Base-by-base conservation (phyloP, 2,888 invertebrate genomes). In the Plagodis dolabraria region DNA sequence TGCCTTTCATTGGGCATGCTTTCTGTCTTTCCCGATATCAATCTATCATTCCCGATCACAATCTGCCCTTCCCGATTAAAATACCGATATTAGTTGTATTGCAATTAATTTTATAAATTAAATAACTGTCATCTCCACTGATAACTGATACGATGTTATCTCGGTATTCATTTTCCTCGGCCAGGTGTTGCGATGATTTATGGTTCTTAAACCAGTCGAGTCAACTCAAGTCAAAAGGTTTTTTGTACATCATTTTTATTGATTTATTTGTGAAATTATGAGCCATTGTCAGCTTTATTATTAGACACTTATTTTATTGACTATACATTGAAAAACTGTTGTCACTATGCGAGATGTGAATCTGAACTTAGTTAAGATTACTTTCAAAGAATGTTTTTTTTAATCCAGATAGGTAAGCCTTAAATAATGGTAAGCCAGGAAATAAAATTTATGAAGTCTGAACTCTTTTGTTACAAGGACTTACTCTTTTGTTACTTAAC, bases 91-190 rank as follows among this genome's bases (percentile, higher is more conserved):
- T 40, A 46, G 53, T 56, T 58, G 45, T 40, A 47, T 33, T 34
- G 71, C 75, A 77, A 80, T 80, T 77, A 77, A 74, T 72, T 77
- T 75, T 71, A 71, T 72, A 73, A 75, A 75, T 75, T 74, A 63
- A 74, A 65, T 57, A 64, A 67, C 57, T 64, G 52, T 53, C 60
- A 47, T 56, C 47, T 57, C 51, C 10, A 2, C n/a, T 55, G 69
- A 67, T 68, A 64, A 63, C 63, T 22, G 53, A n/a, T 55, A 5
- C 33, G 46, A 12, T 33, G 40, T 8, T 49, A 48, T 46, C 12
- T 33, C 50, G 56, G 53, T 49, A 55, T 57, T 54, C 49, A 36
- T 49, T 53, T 54, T 53, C 45, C 36, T 35, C 22, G 9, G 35
- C 47, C 62, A 57, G 62, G 54, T 62, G 62, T 57, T 54, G 45